A percentile compares a stretch with the other conserved stretches of the same genome.
phyloP scores from a whole-genome alignment of 2,888 invertebrate genomes.

The Aleiodes testaceus region DNA sequence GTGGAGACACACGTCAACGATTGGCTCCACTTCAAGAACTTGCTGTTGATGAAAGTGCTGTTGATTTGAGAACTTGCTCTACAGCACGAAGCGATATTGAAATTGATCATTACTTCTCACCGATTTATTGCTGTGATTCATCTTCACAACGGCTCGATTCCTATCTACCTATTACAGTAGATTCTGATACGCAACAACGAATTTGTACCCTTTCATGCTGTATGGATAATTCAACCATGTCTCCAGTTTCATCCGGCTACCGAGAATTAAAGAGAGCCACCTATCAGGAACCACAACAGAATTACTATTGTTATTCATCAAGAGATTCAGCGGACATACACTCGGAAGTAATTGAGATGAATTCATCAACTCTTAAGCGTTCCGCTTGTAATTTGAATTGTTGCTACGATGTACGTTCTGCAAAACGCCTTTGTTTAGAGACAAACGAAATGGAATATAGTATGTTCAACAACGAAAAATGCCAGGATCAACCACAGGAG shows the following conservation, averaged over 20 bases:
- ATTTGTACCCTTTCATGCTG: constrained; percentile 64
- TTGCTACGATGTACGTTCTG: constrained; percentile 59
- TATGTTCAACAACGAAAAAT: constrained; percentile 45
- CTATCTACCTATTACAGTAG: constrained; percentile 50
- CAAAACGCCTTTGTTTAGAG: constrained; percentile 60
- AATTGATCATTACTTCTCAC: constrained; percentile 54
- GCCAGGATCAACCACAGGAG: constrained; percentile 65
- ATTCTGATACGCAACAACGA: constrained; percentile 17
- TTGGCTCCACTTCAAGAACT: constrained; percentile 64
- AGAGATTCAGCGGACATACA: constrained; percentile 52
- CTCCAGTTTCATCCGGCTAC: constrained; percentile 59
- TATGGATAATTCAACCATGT: constrained; percentile 51
- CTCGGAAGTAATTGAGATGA: background rate
- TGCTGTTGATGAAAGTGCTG: constrained; percentile 58
- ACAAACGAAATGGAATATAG: constrained; percentile 49
- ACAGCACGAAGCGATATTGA: constrained; percentile 58
- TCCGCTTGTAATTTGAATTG: constrained; percentile 57
- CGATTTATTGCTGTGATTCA: constrained; percentile 58
- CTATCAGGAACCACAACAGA: constrained; percentile 55
- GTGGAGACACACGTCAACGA: constrained; percentile 67
- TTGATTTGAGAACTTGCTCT: constrained; percentile 63
- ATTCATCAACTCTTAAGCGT: constrained; percentile 53
- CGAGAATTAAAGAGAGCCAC: constrained; percentile 50
- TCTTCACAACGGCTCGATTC: constrained; percentile 52
- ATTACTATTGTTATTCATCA: constrained; percentile 61